Evolutionary conservation across 2,113 vertebrate species (phyloP).

Genomic region (Saguinus midas): DNA sequence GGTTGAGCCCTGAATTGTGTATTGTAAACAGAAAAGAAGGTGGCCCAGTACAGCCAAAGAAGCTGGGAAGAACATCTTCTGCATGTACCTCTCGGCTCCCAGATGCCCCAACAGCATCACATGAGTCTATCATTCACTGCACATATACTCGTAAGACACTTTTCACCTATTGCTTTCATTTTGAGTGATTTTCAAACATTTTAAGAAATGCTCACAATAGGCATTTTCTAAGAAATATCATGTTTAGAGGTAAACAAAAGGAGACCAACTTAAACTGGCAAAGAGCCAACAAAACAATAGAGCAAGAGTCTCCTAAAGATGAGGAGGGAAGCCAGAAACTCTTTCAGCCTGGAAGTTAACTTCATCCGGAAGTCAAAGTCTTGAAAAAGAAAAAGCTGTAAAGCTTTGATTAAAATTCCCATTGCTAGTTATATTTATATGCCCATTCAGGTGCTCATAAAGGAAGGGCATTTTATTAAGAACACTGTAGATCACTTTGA

Average conservation of each 20-base stretch:
- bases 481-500: conserved; percentile 57
- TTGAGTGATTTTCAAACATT: conserved; percentile 18
- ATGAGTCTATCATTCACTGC: background rate
- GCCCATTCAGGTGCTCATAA: conserved; percentile 59
- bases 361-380: conserved; percentile 56
- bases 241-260: background rate
- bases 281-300: background rate
- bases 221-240: background rate
- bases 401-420: conserved; percentile 70
- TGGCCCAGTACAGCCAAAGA: background rate
- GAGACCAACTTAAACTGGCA: background rate
- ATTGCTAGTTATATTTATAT: conserved; percentile 66
- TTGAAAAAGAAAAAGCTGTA: conserved; percentile 50
- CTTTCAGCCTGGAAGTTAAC: conserved; percentile 24
- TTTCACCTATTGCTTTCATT: background rate
- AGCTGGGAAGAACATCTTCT: background rate
- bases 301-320: background rate
- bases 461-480: conserved; percentile 67
- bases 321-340: background rate
- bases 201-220: background rate
- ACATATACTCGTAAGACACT: background rate
- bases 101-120: background rate
- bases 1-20: background rate
- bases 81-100: background rate
- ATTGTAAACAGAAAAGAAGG: background rate